Conservation (phyloP, 2,888 invertebrate species). For the Eristalis tenax region DNA sequence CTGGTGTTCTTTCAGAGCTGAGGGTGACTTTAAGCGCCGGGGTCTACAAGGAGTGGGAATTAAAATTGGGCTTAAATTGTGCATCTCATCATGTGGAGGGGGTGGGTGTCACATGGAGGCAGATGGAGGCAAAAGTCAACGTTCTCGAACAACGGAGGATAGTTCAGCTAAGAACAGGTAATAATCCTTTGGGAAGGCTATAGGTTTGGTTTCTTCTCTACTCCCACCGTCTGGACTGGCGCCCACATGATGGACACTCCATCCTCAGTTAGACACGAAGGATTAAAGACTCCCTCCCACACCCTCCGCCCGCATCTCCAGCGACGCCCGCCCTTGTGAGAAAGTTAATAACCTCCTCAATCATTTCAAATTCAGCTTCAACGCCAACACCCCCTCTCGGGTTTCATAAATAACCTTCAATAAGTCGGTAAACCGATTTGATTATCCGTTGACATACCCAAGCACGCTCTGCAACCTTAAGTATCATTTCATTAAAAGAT, state of each 20-base stretch:
- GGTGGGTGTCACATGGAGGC: no score
- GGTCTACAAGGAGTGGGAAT: neutral
- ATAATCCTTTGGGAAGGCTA: no score
- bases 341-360: conserved; percentile 28
- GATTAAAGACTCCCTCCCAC: no score
- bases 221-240: no score
- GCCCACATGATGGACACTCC: no score
- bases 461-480: conserved; percentile 11
- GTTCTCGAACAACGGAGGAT: no score
- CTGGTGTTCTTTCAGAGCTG: neutral
- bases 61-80: neutral
- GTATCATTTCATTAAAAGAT: conserved; percentile 71
- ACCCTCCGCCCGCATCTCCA: neutral
- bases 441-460: conserved; percentile 40
- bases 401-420: conserved; percentile 59
- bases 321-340: neutral
- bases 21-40: neutral
- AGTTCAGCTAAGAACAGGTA: no score
- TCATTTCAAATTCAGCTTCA: conserved; percentile 47
- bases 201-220: no score
- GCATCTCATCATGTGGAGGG: neutral
- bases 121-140: no score
- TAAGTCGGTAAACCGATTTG: conserved; percentile 48
- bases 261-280: no score
- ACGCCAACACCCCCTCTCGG: neutral